Evolutionary conservation across 2,888 invertebrate genomes (phyloP).

Genomic region (Julus scandinavius): DNA sequence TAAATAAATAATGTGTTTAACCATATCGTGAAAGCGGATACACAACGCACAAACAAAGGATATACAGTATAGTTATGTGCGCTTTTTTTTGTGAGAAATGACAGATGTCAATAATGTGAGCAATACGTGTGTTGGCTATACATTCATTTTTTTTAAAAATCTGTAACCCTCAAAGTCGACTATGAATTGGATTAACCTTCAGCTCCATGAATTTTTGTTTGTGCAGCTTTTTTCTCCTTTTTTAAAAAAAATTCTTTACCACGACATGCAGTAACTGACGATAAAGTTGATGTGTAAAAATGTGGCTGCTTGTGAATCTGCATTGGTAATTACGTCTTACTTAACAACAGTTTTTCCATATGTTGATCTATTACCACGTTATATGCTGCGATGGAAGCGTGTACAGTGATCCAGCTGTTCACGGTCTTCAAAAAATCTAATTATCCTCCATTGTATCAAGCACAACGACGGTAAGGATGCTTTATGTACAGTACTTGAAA

Average conservation of each 20-base stretch:
- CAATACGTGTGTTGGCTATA: not conserved
- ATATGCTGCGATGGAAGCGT: slow-evolving; percentile 37
- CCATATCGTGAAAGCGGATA: slow-evolving; percentile 8
- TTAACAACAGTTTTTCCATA: slow-evolving; percentile 13
- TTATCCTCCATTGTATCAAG: slow-evolving; percentile 54
- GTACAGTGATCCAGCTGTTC: slow-evolving; percentile 49
- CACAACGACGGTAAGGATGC: slow-evolving; percentile 52
- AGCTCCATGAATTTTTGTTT: not conserved
- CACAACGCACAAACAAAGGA: not conserved
- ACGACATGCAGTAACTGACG: not conserved
- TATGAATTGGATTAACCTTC: slow-evolving; percentile 18
- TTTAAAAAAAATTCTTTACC: not conserved
- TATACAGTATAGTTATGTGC: not conserved
- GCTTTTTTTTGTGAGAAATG: not conserved
- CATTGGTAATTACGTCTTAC: not conserved
- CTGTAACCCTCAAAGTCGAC: not conserved
- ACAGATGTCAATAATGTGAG: slow-evolving; percentile 7
- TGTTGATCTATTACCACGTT: slow-evolving; percentile 3
- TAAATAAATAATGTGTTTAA: not conserved
- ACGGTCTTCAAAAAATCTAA: slow-evolving; percentile 51
- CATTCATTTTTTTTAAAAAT: not conserved
- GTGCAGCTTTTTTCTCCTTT: not conserved
- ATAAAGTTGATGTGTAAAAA: not conserved
- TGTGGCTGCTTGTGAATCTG: not conserved
- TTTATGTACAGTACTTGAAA: not conserved